These are phyloP conservation scores for Crossaster papposus DNA, from an alignment of 53 echinoderm and acorn worm genomes.

Conservation along the genomic window DNA sequence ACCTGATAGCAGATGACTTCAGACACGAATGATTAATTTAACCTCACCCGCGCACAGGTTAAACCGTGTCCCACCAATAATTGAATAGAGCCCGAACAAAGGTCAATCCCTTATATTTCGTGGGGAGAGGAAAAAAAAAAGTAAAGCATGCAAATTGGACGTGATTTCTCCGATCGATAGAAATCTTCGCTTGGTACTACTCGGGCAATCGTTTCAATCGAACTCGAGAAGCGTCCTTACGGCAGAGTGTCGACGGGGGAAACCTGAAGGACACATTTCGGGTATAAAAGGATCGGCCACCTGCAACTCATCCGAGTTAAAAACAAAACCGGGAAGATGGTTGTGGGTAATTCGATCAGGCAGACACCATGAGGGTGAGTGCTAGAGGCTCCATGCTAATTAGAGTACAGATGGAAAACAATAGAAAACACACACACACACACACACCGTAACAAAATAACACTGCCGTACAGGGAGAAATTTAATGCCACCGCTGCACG, in stretches of 20 bases:
- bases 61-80: neutral
- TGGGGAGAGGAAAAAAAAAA: neutral
- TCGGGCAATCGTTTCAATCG: conserved; percentile 7
- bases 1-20: neutral
- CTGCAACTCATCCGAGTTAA: neutral
- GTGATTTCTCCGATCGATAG: conserved; percentile 18
- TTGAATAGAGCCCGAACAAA: conserved; percentile 15
- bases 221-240: neutral
- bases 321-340: neutral
- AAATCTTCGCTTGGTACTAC: neutral
- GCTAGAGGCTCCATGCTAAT: neutral
- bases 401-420: neutral
- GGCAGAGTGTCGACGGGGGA: neutral
- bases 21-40: conserved; percentile 28
- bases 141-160: neutral
- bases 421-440: neutral
- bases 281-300: neutral
- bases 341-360: conserved; percentile 10
- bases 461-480: neutral
- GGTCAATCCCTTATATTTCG: conserved; percentile 5
- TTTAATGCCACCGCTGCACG: neutral
- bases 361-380: neutral
- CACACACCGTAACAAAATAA: neutral
- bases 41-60: neutral
- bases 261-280: conserved; percentile 37